Evolutionary conservation across 1,140 invertebrate genomes (phyloP).

Genomic region (Melanaphis sacchari): DNA sequence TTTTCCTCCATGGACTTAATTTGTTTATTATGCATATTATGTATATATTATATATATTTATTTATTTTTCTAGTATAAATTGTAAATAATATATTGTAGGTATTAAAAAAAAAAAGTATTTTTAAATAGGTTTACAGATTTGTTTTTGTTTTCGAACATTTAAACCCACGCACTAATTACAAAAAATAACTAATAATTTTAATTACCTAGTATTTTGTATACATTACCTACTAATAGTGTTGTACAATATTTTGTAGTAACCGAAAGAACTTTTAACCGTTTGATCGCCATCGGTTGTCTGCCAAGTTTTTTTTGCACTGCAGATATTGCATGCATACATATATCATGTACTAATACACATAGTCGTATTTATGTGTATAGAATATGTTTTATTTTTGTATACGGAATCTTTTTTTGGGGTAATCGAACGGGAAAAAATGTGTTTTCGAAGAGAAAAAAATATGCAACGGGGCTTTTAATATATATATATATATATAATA

Average conservation of each 20-base stretch:
- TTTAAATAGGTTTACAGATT: not conserved
- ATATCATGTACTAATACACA: not conserved
- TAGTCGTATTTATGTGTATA: not conserved
- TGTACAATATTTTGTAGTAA: not conserved
- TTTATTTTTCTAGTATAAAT: no score
- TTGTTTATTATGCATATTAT: no score
- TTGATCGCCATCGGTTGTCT: not conserved
- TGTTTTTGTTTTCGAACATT: not conserved
- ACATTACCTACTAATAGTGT: not conserved
- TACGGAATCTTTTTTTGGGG: not conserved
- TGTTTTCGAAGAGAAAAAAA: conserved; percentile 35
- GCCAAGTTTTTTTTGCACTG: conserved; percentile 6
- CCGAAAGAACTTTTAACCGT: not conserved
- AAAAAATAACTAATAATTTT: not conserved
- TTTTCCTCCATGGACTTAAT: no score
- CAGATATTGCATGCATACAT: not conserved
- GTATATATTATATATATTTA: no score
- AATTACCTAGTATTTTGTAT: not conserved
- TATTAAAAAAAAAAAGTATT: not conserved
- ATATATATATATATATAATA: not conserved
- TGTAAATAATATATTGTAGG: no score
- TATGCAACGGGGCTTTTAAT: conserved; percentile 9
- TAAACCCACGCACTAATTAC: not conserved
- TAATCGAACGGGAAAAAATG: conserved; percentile 40
- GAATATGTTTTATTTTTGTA: not conserved